phyloP scores from a whole-genome alignment of 2,113 vertebrate species.

The Glaucomys volans region DNA sequence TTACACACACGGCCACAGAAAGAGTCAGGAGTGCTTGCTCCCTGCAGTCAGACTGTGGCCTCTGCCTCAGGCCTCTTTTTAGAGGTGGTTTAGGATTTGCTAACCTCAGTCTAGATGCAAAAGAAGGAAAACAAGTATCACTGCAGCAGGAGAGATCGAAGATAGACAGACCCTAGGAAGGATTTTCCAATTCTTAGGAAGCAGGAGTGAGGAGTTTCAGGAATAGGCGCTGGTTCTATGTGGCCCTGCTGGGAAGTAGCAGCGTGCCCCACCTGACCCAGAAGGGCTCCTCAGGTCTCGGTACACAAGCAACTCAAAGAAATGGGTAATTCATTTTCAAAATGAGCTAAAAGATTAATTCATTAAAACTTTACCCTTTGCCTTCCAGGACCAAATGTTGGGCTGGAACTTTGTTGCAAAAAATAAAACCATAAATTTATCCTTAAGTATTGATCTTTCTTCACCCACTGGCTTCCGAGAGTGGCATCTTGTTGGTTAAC shows the following conservation, averaged over 20 bases:
- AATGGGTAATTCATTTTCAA: conserved; percentile 19
- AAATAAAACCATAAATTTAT: neutral
- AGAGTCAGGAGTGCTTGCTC: neutral
- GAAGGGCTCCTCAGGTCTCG: neutral
- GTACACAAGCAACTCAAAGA: neutral
- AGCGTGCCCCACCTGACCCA: neutral
- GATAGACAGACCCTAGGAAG: neutral
- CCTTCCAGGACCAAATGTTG: neutral
- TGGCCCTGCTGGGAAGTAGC: neutral
- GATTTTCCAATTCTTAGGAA: neutral
- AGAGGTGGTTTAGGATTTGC: neutral
- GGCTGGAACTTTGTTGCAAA: neutral
- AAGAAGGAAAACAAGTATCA: neutral
- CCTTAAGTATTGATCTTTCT: neutral
- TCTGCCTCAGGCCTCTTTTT: neutral
- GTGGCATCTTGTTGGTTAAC: conserved; percentile 10
- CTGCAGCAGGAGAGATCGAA: neutral
- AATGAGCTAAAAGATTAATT: conserved; percentile 45
- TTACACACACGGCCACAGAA: neutral
- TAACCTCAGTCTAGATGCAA: neutral
- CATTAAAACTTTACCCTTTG: conserved; percentile 44
- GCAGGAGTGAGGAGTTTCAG: too few species aligned
- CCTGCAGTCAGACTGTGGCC: neutral
- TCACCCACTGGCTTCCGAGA: neutral
- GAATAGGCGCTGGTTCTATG: neutral